Conservation (phyloP, 2,888 invertebrate genomes). For the Nasonovia ribisnigri region DNA sequence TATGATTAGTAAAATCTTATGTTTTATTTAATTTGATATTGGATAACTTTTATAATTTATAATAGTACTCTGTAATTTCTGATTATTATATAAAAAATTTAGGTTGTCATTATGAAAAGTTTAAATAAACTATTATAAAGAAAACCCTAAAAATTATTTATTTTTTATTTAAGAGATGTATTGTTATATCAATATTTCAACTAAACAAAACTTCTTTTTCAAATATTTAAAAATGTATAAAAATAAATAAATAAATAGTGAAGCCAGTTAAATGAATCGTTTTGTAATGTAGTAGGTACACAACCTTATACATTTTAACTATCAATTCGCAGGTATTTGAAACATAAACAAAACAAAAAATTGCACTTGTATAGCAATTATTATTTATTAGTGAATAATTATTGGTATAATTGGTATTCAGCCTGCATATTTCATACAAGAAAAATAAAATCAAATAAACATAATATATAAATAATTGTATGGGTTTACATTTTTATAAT, state of each 20-base stretch:
- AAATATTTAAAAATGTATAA: not conserved
- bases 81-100: not conserved
- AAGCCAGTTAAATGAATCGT: not conserved
- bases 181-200: not conserved
- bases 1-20: not conserved
- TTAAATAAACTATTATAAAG: not conserved
- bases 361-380: not conserved
- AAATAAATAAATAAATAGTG: not conserved
- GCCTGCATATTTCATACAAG: not conserved
- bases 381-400: not conserved
- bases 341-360: not conserved
- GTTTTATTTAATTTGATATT: not conserved
- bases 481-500: not conserved
- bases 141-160: not conserved
- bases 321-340: not conserved
- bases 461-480: not conserved
- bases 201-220: not conserved
- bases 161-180: not conserved
- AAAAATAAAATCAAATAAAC: not conserved
- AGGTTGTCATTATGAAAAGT: not conserved
- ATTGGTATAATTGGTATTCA: not conserved
- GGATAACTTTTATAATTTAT: not conserved
- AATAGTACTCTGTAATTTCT: not conserved
- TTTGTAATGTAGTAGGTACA: not conserved
- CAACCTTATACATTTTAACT: not conserved